Evolutionary conservation across 2,797 vertebrate genomes (phyloP), one percentile per base, ranked within the genome.

Genomic region (Darevskia mixta): DNA sequence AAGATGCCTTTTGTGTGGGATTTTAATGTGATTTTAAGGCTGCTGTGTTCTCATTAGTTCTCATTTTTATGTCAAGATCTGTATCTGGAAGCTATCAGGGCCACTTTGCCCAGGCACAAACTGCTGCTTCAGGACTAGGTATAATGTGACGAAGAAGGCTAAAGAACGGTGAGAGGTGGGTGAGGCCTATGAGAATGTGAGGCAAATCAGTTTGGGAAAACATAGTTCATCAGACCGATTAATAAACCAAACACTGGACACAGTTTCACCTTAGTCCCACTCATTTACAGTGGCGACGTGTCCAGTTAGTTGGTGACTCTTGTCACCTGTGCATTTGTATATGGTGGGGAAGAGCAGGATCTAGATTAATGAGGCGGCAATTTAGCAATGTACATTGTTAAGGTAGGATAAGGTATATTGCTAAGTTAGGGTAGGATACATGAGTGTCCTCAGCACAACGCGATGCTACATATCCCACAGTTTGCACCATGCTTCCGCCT

Each of bases 401-500:
- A 55, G 49, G 49, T 55, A 55, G 49, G 49, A 55, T 55, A 55
- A 55, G 49, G 49, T 43, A 2, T 25, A 25, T 2, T 75, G 41
- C 32, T 4, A 1, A 61, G 13, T 20, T 55, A 15, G 13, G 49
- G 49, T 41, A 61, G 78, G 61, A 13, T 0, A 0, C 4, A 58
- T 0, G 0, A 5, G 43, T 45, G 66, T 1, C 27, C 0, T 0
- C 2, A 2, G 79, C 3, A 43, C n/a, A 1, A 0, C 29, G 45
- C 8, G 55, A 8, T 71, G 79, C 25, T 69, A 15, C 2, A 18
- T 79, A 18, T 20, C 17, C n/a, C 38, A 1, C 18, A 76, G 9
- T 0, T 10, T 66, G 85, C 85, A 72, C n/a, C 17, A 77, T 88
- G 64, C 18, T n/a, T 55, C 49, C 13, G 29, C 72, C 69, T 87